Conservation (phyloP, 2,888 invertebrate genomes). For the Andricus quercusramuli region DNA sequence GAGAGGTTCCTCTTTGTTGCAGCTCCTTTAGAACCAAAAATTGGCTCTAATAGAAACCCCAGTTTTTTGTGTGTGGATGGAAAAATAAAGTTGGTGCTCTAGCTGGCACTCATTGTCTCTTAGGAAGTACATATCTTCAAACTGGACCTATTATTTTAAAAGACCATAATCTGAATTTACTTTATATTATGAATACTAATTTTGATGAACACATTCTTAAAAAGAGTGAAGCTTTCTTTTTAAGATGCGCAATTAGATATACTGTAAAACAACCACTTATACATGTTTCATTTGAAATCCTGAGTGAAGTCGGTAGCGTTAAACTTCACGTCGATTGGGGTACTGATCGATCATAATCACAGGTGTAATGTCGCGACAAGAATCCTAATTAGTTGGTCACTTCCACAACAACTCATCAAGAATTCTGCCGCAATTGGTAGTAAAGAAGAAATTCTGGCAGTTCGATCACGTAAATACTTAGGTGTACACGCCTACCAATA, state of each 20-base stretch:
- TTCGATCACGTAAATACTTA: constrained; percentile 34
- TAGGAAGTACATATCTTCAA: too few relatives aligned
- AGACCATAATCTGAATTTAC: not conserved
- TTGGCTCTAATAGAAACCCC: too few relatives aligned
- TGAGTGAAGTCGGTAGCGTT: constrained; percentile 44
- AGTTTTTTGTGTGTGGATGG: too few relatives aligned
- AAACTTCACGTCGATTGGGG: constrained; percentile 47
- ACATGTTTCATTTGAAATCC: constrained; percentile 21
- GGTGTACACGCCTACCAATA: constrained; percentile 8
- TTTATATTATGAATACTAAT: not conserved
- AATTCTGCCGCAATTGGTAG: constrained; percentile 16
- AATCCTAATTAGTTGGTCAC: constrained; percentile 64
- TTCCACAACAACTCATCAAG: constrained; percentile 16
- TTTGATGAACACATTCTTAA: not conserved
- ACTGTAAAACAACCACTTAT: not conserved
- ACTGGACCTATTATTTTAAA: too few relatives aligned
- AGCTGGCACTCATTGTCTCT: too few relatives aligned
- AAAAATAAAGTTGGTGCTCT: too few relatives aligned
- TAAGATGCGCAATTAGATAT: not conserved
- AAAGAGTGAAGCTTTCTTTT: not conserved
- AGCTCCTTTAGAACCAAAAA: too few relatives aligned
- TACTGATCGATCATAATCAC: constrained; percentile 64
- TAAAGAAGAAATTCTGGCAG: not conserved
- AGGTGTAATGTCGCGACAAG: constrained; percentile 60
- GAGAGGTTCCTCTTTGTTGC: too few relatives aligned